A percentile compares a stretch with the other conserved stretches of the same genome.
These are phyloP conservation scores for Rhynchomys soricoides DNA, from an alignment of 2,113 vertebrate species.

Conservation along the genomic window DNA sequence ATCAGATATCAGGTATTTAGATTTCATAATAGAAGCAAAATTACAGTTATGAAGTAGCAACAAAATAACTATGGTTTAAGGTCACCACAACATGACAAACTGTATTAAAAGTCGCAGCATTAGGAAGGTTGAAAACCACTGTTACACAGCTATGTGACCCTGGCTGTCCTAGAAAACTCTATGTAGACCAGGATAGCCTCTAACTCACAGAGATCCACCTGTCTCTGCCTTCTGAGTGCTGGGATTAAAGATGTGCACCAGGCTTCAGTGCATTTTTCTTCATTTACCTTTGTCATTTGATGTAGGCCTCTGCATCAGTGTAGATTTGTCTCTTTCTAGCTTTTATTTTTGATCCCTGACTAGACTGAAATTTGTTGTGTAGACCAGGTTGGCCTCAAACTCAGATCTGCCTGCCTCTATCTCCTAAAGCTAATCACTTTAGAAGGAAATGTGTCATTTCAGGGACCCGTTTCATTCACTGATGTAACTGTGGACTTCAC, in stretches of 20 bases:
- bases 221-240: neutral
- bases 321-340: neutral
- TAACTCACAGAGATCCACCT: neutral
- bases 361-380: neutral
- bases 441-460: constrained; percentile 62
- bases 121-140: neutral
- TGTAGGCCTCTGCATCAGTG: neutral
- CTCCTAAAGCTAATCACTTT: neutral
- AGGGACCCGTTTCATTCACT: constrained; percentile 76
- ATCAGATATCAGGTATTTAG: neutral
- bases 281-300: neutral
- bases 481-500: constrained; percentile 81
- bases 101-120: neutral
- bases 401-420: neutral
- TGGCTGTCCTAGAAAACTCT: neutral
- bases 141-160: neutral
- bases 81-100: neutral
- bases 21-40: neutral
- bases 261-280: neutral
- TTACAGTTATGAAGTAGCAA: neutral
- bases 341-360: neutral
- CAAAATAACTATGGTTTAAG: neutral
- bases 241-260: neutral
- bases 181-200: neutral
- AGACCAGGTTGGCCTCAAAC: neutral